Base-by-base conservation (phyloP, 2,888 invertebrate species). In the Clunio marinus region DNA sequence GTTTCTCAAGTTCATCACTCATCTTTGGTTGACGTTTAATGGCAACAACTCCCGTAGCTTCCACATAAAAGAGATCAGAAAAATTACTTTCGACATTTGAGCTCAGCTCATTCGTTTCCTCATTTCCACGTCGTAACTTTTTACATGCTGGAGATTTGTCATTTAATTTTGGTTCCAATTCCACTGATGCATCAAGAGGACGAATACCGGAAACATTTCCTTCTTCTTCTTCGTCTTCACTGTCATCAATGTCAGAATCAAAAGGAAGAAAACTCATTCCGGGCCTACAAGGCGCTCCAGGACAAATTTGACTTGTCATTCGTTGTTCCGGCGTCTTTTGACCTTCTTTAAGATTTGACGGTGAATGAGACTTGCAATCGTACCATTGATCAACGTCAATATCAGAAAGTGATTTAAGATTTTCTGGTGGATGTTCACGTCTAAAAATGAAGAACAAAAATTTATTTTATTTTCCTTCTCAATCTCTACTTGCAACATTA, bases 61-160 rank as follows among this genome's bases (percentile, higher is more conserved):
- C 45, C 2, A 63, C n/a, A 20, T 63, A 63, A 17, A 46, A 13
- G 8, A 63, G 17, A 10, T 45, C 63, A n/a, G 63, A 63, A 17
- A 37, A 63, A 27, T 17, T 45, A 27, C 63, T 63, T 22, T 60
- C 58, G 22, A 22, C 28, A 15, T 2, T 2, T 8, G 10, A 22
- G n/a, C n/a, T 57, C 25, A 5, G 51, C 17, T 57, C n/a, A 7
- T 57, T 25, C n/a, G 13, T 15, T n/a, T 57, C 24, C 5, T 22
- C 15, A 22, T 57, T 24, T 8, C 25, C 27, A 25, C 57, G 4
- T 57, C 57, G 57, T 17, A 51, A 17, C 8, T 20, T 37, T n/a
- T 60, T 60, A 25, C 28, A 28, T 20, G 13, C 10, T 45, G 20
- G 20, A 15, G 45, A 17, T 8, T 46, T 25, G 17, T 27, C 17